phyloP scores from a whole-genome alignment of 2,113 vertebrate species.

The Bufo gargarizans region DNA sequence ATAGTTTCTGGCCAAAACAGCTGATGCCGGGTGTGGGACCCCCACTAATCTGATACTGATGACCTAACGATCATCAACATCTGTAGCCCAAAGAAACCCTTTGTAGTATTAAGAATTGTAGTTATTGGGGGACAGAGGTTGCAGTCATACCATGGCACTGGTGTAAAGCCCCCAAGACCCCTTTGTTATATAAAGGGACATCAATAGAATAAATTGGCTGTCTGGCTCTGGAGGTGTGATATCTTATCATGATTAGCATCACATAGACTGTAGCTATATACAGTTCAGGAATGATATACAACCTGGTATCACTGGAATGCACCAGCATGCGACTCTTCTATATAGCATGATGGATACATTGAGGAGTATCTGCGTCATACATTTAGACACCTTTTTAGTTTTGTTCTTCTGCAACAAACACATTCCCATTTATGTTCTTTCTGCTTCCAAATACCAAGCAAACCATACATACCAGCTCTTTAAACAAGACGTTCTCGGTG shows the following conservation, averaged over 20 bases:
- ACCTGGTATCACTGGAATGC: background rate
- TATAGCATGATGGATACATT: background rate
- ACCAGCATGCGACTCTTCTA: background rate
- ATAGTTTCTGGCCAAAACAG: too few species aligned
- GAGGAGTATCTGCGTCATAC: conserved; percentile 13
- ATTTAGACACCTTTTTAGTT: background rate
- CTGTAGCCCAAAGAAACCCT: too few species aligned
- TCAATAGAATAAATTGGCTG: background rate
- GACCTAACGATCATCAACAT: too few species aligned
- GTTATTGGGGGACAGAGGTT: background rate
- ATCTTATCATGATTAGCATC: background rate
- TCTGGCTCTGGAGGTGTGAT: background rate
- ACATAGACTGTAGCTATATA: background rate
- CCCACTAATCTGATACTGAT: too few species aligned
- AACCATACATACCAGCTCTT: conserved; percentile 51
- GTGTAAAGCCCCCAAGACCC: background rate
- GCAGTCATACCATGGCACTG: background rate
- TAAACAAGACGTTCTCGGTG: conserved; percentile 58
- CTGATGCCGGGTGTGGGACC: too few species aligned
- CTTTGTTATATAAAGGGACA: background rate
- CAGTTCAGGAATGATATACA: background rate
- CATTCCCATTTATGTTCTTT: conserved; percentile 43
- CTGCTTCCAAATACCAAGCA: conserved; percentile 47
- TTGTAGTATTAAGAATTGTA: background rate
- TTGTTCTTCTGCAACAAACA: background rate